Conservation (phyloP, 2,113 vertebrate genomes). For the Desmodus rotundus region DNA sequence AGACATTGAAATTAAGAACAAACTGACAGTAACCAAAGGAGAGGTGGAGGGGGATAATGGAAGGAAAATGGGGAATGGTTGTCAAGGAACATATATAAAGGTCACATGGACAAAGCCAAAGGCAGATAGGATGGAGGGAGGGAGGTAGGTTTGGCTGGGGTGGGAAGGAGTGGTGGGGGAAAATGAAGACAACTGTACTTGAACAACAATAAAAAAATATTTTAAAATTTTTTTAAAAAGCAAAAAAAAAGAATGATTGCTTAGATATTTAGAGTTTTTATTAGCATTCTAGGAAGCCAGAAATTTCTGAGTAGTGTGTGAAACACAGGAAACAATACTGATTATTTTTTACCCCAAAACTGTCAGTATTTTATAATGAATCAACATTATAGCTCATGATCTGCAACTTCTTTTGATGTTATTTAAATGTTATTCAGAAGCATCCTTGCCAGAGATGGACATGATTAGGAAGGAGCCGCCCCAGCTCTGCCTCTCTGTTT, state of each 20-base stretch:
- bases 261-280: not conserved
- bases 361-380: not conserved
- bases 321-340: constrained; percentile 44
- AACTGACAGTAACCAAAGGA: too few relatives aligned
- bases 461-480: not conserved
- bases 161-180: too few relatives aligned
- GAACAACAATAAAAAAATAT: too few relatives aligned
- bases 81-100: too few relatives aligned
- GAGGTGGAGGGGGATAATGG: too few relatives aligned
- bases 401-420: not conserved
- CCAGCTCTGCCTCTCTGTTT: not conserved
- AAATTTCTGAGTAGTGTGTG: constrained; percentile 26
- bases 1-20: too few relatives aligned
- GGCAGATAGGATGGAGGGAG: too few relatives aligned
- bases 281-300: constrained; percentile 10
- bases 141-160: too few relatives aligned
- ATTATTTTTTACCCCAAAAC: constrained; percentile 18
- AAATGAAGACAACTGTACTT: too few relatives aligned
- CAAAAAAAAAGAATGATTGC: not conserved
- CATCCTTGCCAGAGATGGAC: not conserved
- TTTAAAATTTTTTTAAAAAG: too few relatives aligned
- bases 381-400: not conserved
- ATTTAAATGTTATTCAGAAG: not conserved
- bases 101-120: too few relatives aligned
- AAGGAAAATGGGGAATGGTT: too few relatives aligned